phyloP scores from a whole-genome alignment of 2,888 invertebrate species.

The Meloe dianella region DNA sequence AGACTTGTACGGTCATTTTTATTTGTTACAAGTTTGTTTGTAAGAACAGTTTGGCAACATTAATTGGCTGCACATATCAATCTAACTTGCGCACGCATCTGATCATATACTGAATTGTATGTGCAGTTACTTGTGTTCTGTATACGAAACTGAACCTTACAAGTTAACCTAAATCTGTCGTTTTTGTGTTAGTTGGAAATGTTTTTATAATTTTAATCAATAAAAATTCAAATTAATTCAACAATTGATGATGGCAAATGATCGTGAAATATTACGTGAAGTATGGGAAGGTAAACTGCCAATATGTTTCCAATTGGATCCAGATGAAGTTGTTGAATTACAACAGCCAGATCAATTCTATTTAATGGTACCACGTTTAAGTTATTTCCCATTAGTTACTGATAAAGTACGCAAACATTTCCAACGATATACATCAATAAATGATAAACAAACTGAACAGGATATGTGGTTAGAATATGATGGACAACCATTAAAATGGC shows the following conservation, averaged over 20 bases:
- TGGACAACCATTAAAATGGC: slow-evolving; percentile 90
- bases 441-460: slow-evolving; percentile 75
- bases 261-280: slow-evolving; percentile 91
- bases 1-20: no score
- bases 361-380: slow-evolving; percentile 90
- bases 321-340: slow-evolving; percentile 86
- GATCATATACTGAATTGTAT: no score
- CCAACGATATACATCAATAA: slow-evolving; percentile 73
- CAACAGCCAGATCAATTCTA: slow-evolving; percentile 93
- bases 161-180: neutral
- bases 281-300: slow-evolving; percentile 97
- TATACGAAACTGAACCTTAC: no score
- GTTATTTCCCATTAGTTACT: slow-evolving; percentile 93
- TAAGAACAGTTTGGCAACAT: no score
- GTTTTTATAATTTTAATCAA: neutral
- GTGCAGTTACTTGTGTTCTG: no score
- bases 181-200: neutral
- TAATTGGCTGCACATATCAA: no score
- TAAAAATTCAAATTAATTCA: neutral
- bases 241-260: slow-evolving; percentile 85
- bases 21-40: no score
- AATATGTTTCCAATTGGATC: slow-evolving; percentile 87
- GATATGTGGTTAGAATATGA: slow-evolving; percentile 96
- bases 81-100: no score
- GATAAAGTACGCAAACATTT: slow-evolving; percentile 96